Evolutionary conservation across 1,140 invertebrate species (phyloP), one percentile per base, ranked within the genome.

Genomic region (Drosophila parvula): DNA sequence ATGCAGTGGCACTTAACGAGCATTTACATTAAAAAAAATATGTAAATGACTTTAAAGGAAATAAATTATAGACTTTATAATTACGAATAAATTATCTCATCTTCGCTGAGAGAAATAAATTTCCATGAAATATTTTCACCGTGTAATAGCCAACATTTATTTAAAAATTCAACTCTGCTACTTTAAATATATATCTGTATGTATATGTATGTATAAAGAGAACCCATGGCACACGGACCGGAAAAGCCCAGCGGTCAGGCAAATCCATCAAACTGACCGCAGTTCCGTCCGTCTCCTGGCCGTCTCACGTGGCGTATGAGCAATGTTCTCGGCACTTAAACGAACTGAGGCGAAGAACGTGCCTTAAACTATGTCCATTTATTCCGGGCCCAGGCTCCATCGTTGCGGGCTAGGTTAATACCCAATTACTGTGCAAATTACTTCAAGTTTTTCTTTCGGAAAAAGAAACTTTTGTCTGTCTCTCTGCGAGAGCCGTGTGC

Each of bases 381-480:
- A 78, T 80, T 65, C 61, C 43, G 56, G 28, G 12, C 30, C 57
- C 44, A 10, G 22, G 32, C 44, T 34, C 14, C 18, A 16, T 47
- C 41, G 62, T 71, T 58, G 69, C 71, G 74, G 47, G 71, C 78
- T 77, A 68, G 86, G 86, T 86, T 90, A 90, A 90, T 90, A 83
- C 86, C 86, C 86, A 90, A 90, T 90, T 90, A 90, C 86, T 86
- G 86, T 90, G 86, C 79, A 90, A 90, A 90, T 90, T 90, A 86
- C 86, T 90, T 81, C 64, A 86, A 90, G 73, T 81, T 88, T 74
- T 70, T 68, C 47, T 74, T 65, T 53, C 28, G 40, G 18, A 22
- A 57, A 61, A 74, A 27, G 47, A 50, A 86, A 82, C 75, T 81
- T 82, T 78, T 50, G 12, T 61, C 71, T 47, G 40, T 63, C 43